A percentile compares a stretch with the other conserved stretches of the same genome.
These are phyloP conservation scores for Periplaneta americana DNA, from an alignment of 1,140 invertebrate species.

Conservation along the genomic window DNA sequence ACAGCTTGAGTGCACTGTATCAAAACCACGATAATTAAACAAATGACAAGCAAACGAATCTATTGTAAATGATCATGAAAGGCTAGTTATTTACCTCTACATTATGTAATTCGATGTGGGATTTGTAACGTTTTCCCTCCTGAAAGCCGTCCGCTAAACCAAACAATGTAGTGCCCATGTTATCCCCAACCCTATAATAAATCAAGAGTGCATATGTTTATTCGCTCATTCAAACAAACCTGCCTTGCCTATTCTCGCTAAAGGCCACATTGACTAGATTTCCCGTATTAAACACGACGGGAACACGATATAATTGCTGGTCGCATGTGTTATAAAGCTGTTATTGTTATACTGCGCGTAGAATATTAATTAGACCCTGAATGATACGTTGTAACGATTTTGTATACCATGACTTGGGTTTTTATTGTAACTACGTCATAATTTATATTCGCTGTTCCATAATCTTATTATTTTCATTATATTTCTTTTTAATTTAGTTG, in stretches of 20 bases:
- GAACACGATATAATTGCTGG: not conserved
- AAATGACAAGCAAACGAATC: not conserved
- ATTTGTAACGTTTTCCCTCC: not conserved
- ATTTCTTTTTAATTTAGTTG: no score
- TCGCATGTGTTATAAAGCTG: not conserved
- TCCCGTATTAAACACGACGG: not conserved
- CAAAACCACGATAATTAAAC: not conserved
- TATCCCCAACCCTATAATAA: not conserved
- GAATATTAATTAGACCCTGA: not conserved
- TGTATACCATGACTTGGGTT: not conserved
- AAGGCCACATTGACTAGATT: not conserved
- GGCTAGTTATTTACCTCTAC: not conserved
- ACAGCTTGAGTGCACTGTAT: no score
- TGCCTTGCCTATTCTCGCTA: not conserved
- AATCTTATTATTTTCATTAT: no score
- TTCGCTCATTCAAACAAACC: not conserved
- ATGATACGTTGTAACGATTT: not conserved
- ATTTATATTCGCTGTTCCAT: no score
- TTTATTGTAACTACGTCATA: no score
- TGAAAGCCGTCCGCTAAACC: not conserved
- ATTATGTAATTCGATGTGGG: not conserved
- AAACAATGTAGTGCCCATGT: no score
- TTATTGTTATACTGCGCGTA: not conserved
- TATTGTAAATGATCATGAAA: not conserved
- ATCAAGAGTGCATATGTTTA: not conserved